Evolutionary conservation across 2,113 vertebrate genomes (phyloP).

Genomic region (Paradoxurus hermaphroditus): DNA sequence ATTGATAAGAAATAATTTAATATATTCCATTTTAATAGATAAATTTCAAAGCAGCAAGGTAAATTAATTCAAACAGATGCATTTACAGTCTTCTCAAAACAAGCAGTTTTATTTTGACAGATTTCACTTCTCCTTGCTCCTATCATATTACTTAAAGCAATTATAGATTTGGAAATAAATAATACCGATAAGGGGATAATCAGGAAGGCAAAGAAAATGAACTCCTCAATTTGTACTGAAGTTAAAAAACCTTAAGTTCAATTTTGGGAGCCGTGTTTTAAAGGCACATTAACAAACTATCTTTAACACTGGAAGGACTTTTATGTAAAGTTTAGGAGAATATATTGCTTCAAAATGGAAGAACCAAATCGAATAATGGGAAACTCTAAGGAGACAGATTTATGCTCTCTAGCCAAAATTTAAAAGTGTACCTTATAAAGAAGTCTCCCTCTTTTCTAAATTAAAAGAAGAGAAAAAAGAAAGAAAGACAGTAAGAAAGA

Average conservation of each 20-base stretch:
- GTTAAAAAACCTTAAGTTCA: not conserved
- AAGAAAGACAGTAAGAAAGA: not conserved
- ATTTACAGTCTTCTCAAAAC: not conserved
- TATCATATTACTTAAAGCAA: not conserved
- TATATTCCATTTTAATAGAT: not conserved
- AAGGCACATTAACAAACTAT: not conserved
- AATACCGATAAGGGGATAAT: not conserved
- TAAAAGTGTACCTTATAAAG: not conserved
- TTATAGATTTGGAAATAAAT: not conserved
- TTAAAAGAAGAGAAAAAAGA: not conserved
- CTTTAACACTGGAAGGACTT: not conserved
- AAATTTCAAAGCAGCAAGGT: not conserved
- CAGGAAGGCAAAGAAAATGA: not conserved
- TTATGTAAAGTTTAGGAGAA: not conserved
- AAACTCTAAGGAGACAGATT: not conserved
- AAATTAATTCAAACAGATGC: not conserved
- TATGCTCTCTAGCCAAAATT: not conserved
- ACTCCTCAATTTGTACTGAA: not conserved
- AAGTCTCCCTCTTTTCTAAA: not conserved
- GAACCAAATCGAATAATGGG: not conserved
- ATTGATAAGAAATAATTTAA: not conserved
- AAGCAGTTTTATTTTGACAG: not conserved
- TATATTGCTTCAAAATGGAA: not conserved
- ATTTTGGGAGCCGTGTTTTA: not conserved
- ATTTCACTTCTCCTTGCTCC: not conserved